Evolutionary conservation across 1,140 invertebrate genomes (phyloP).

Genomic region (Drosophila ambigua): DNA sequence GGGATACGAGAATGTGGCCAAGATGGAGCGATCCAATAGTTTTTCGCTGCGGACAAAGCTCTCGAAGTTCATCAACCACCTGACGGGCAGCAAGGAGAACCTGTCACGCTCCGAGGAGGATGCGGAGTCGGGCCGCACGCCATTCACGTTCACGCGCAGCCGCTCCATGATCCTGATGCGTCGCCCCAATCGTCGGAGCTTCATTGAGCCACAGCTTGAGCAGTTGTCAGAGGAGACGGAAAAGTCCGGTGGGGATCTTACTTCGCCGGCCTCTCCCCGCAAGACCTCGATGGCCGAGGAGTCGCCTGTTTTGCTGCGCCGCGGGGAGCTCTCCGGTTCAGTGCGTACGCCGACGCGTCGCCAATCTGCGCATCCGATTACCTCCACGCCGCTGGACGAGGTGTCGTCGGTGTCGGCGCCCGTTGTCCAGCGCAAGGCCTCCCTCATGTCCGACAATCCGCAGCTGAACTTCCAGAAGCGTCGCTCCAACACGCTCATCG

Average conservation of each 20-base stretch:
- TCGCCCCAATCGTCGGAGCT: slow-evolving; percentile 70
- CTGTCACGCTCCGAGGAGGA: slow-evolving; percentile 45
- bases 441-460: slow-evolving; percentile 56
- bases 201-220: slow-evolving; percentile 80
- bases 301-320: slow-evolving; percentile 35
- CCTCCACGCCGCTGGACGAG: slow-evolving; percentile 61
- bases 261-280: slow-evolving; percentile 67
- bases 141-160: slow-evolving; percentile 76
- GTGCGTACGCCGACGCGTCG: slow-evolving; percentile 52
- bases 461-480: slow-evolving; percentile 75
- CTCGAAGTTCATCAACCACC: slow-evolving; percentile 70
- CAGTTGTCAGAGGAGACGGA: slow-evolving; percentile 77
- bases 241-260: slow-evolving; percentile 61
- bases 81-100: slow-evolving; percentile 75
- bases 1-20: slow-evolving; percentile 53
- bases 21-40: slow-evolving; percentile 80
- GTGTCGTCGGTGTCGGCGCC: not conserved
- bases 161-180: slow-evolving; percentile 79
- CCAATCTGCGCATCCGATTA: slow-evolving; percentile 59
- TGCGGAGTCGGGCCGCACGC: slow-evolving; percentile 47
- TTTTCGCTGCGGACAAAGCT: slow-evolving; percentile 70
- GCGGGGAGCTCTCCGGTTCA: slow-evolving; percentile 43
- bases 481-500: slow-evolving; percentile 71
- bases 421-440: slow-evolving; percentile 47
- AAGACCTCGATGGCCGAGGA: slow-evolving; percentile 68